These are phyloP conservation scores for Ibycter americanus DNA, from an alignment of 2,797 vertebrate species.

Conservation along the genomic window DNA sequence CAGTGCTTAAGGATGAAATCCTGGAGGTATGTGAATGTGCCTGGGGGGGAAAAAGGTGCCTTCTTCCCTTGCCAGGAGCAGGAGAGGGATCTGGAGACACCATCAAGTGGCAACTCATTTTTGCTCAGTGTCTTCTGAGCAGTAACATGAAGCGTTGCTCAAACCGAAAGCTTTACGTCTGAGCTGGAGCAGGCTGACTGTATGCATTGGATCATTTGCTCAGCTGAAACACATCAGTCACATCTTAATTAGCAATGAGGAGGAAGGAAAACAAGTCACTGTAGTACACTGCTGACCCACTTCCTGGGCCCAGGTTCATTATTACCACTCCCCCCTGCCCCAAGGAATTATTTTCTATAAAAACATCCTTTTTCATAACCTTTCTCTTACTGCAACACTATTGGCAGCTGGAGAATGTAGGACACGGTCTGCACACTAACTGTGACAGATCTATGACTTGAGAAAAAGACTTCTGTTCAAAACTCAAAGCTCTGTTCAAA, in stretches of 20 bases:
- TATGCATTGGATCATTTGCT: neutral
- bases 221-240: neutral
- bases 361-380: neutral
- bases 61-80: neutral
- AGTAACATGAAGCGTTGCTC: neutral
- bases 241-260: neutral
- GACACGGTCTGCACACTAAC: too few species aligned
- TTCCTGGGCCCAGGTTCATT: neutral
- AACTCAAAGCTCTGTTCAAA: neutral
- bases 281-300: neutral
- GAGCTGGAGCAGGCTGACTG: neutral
- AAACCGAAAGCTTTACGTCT: neutral
- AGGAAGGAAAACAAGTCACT: neutral
- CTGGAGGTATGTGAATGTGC: conserved; percentile 82
- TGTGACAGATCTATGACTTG: neutral
- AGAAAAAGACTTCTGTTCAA: neutral
- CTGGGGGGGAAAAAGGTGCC: neutral
- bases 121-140: neutral
- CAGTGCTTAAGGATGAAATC: conserved; percentile 93
- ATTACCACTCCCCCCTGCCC: neutral
- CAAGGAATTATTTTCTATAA: neutral
- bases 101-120: rapidly evolving
- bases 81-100: too few species aligned
- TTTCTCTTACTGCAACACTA: neutral
- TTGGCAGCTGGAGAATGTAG: neutral